Evolutionary conservation across 2,113 vertebrate genomes (phyloP), one percentile per base, ranked within the genome.

Genomic region (Alligator sinensis): DNA sequence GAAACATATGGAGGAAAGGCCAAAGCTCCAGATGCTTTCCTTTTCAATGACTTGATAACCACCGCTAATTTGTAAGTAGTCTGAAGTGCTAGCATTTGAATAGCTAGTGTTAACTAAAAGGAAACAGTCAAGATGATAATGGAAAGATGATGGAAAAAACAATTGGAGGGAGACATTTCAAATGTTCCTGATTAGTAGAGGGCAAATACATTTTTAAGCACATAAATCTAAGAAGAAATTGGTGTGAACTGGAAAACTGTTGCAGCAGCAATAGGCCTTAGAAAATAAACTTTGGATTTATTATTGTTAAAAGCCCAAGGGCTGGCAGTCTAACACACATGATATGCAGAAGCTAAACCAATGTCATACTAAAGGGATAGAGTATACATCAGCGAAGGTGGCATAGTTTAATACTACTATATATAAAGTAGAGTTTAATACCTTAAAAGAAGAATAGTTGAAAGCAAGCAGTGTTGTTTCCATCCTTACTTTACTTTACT

Each of bases 221-320:
- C 16, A 61, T 92, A 91, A 95, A 96, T 96, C 89, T 64, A 38
- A 87, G 64, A 76, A 54, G 55, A 92, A 89, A 72, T 87, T 85
- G 72, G 58, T 88, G 68, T 74, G 85, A 79, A 87, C 88, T 86
- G 70, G 84, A 68, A 84, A 96, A 81, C 22, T 84, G 82, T 70
- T 76, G 63, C 6, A 60, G 55, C 38, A 92, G 82, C 64, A 92
- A 77, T 86, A 84, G 76, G 11, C 82, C 88, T 92, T 89, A 93
- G 95, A 86, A 92, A 96, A 91, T 66, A 82, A 79, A 77, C 87
- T 89, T 61, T 85, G 94, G 91, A 86, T 96, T 95, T 93, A 94
- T 92, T 89, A 9, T 74, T 87, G 93, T 91, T 91, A 89, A 92
- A 95, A 92, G 47, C 82, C 90, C 80, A 10, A 57, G 91, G 94